Conservation (phyloP, 2,113 vertebrate species). For the Stercorarius parasiticus region DNA sequence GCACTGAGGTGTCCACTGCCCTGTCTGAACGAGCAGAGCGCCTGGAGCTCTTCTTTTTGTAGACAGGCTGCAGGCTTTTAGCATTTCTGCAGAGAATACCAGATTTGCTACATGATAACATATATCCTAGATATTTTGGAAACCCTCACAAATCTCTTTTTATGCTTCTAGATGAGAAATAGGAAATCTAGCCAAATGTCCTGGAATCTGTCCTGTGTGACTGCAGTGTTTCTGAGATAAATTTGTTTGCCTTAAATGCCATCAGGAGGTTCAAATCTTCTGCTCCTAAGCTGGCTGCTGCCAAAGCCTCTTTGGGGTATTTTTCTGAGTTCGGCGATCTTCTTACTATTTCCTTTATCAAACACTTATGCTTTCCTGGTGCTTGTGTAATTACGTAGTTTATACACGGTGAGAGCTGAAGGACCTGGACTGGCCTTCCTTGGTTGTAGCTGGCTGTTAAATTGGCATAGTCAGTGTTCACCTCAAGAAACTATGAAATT, state of each 20-base stretch:
- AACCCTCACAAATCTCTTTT: not conserved
- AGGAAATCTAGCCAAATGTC: not conserved
- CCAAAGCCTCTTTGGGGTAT: not conserved
- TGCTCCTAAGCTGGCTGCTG: not conserved
- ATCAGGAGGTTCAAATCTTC: not conserved
- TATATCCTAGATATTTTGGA: not conserved
- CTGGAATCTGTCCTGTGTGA: not conserved
- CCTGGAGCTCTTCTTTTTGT: not conserved
- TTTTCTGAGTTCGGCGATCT: not conserved
- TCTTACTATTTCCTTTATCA: not conserved
- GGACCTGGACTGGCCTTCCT: not conserved
- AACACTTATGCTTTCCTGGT: not conserved
- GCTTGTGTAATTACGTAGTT: not conserved
- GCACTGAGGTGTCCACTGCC: not conserved
- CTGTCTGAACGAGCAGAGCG: not conserved
- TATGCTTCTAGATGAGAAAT: not conserved
- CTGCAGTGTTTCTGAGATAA: not conserved
- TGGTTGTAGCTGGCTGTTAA: not conserved
- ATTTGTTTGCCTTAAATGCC: not conserved
- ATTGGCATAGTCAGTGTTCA: not conserved
- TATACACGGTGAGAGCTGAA: not conserved
- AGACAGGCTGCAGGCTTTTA: not conserved
- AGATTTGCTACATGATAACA: not conserved
- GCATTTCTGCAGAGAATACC: not conserved
- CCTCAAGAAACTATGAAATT: not conserved